phyloP scores from a whole-genome alignment of 2,113 vertebrate genomes.

The Lophura nycthemera region DNA sequence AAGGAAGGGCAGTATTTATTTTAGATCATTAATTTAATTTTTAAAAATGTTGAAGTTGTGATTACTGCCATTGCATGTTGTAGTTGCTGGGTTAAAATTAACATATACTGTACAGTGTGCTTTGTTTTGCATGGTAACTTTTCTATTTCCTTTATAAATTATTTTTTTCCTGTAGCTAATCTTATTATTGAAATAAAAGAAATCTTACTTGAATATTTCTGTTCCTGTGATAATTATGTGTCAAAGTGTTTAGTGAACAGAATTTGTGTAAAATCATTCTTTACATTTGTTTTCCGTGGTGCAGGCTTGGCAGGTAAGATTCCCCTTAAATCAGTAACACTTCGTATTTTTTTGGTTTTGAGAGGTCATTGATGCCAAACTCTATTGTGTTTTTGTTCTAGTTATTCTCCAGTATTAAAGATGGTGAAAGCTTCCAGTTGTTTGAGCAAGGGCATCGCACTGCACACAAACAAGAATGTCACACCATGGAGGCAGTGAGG shows the following conservation, averaged over 20 bases:
- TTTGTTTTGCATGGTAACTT: not conserved
- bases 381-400: slow-evolving; percentile 53
- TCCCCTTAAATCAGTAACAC: not conserved
- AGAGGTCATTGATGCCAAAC: not conserved
- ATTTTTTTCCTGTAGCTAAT: not conserved
- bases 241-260: not conserved
- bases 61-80: not conserved
- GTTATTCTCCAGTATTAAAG: slow-evolving; percentile 85
- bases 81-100: not conserved
- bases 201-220: not conserved
- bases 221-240: not conserved
- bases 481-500: slow-evolving; percentile 91
- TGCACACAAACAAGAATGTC: slow-evolving; percentile 86
- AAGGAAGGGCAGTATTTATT: not conserved
- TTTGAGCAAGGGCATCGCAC: slow-evolving; percentile 88
- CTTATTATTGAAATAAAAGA: not conserved
- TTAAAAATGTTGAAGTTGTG: not conserved
- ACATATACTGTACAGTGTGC: not conserved
- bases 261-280: not conserved
- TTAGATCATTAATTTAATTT: not conserved
- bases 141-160: not conserved
- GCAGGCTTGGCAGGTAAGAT: not conserved
- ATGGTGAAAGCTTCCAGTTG: slow-evolving; percentile 83
- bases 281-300: not conserved
- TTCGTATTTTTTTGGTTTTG: not conserved